These are phyloP conservation scores for Liposcelis brunnea DNA, from an alignment of 2,888 invertebrate species.

Conservation along the genomic window DNA sequence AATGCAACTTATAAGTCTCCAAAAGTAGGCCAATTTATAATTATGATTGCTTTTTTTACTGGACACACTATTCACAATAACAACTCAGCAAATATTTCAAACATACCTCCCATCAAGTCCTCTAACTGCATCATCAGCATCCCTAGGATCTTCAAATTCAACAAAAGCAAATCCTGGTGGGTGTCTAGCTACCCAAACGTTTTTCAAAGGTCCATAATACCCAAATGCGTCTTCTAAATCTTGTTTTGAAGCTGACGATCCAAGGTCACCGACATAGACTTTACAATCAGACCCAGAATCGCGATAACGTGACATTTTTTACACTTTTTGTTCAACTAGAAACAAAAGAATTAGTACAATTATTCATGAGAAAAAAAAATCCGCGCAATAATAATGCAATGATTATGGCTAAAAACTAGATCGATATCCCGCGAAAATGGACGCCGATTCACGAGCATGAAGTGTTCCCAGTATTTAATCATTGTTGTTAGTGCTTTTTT, in stretches of 20 bases:
- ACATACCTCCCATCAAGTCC: conserved; percentile 33
- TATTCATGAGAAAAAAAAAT: no score
- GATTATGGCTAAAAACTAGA: no score
- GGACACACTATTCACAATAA: no score
- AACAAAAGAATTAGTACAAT: no score
- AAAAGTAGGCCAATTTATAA: no score
- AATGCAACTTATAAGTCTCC: no score
- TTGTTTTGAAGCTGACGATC: conserved; percentile 58
- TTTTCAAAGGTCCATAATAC: conserved; percentile 78
- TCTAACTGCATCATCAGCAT: conserved; percentile 81
- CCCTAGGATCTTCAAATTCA: conserved; percentile 81
- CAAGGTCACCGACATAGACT: conserved; percentile 90
- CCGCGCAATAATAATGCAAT: no score
- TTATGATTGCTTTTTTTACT: no score
- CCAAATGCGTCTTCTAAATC: conserved; percentile 87
- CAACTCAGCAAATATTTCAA: neutral
- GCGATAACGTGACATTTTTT: conserved; percentile 58
- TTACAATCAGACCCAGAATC: conserved; percentile 56
- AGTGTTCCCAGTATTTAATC: no score
- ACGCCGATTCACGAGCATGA: no score
- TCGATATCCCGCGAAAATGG: no score
- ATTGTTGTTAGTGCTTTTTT: no score
- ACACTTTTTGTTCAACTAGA: neutral
- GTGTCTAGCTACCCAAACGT: conserved; percentile 96
- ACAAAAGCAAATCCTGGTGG: conserved; percentile 92